Evolutionary conservation across 2,797 vertebrate species (phyloP), one percentile per base, ranked within the genome.

Genomic region (Myiotriccus ornatus): DNA sequence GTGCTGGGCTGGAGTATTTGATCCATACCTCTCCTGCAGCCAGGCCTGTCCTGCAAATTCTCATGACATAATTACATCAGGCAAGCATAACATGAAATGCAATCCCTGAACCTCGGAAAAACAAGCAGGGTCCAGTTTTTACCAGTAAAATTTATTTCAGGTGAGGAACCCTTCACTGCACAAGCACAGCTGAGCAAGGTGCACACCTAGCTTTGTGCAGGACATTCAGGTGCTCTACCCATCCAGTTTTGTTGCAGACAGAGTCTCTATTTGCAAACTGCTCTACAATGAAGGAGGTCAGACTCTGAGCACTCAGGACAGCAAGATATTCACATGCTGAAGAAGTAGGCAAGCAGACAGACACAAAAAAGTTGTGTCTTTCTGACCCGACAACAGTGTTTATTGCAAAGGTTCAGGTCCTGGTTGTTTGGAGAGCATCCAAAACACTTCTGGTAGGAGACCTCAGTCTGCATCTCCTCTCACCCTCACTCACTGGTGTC

Each of bases 391-490:
- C 57, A 68, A 10, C 4, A 4, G 27, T 2, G 0, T 18, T 44
- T 23, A 17, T 32, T n/a, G 17, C n/a, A 30, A 30, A 20, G 6
- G 20, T 32, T 84, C n/a, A 6, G 2, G 1, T 52, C 17, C 22
- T 3, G 1, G 15, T 9, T 50, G 6, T 41, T 37, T 22, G 71
- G n/a, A 74, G 41, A 77, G 13, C 30, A 28, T 13, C 28, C 35
- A 25, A 34, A 35, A 24, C 63, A 6, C 39, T 30, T 43, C 39
- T 73, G 73, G 34, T 22, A 43, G 53, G 18, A 83, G 14, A 56
- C 1, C 20, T 39, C 43, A 10, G 25, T 35, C 44, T 18, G 0
- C 46, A 52, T 44, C 28, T 67, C 35, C 22, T 1, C 0, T 57
- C 47, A 14, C 19, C 24, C 9, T 34, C 49, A 2, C 5, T 19